Percentiles rank a stretch among this genome's conserved stretches.
These are phyloP conservation scores for Distichodus sexfasciatus DNA, from an alignment of 2,797 vertebrate species.

Conservation along the genomic window DNA sequence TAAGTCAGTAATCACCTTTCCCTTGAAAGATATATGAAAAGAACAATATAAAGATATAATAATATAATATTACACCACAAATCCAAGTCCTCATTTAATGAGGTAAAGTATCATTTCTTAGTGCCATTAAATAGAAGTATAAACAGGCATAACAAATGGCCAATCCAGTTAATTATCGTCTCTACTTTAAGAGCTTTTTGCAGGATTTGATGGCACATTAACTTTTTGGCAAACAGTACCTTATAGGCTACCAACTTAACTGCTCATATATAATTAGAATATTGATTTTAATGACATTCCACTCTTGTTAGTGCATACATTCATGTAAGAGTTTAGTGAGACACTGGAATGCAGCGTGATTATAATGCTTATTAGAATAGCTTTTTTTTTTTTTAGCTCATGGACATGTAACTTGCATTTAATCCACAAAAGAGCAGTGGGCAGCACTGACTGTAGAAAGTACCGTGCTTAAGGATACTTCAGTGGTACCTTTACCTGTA, in stretches of 20 bases:
- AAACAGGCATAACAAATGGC: slow-evolving; percentile 23
- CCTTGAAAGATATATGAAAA: too few relatives aligned
- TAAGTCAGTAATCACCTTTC: too few relatives aligned
- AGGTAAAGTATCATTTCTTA: neutral
- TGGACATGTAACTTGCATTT: slow-evolving; percentile 17
- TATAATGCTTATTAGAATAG: neutral
- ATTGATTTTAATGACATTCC: slow-evolving; percentile 58
- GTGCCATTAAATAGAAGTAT: neutral
- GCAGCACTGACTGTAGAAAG: too few relatives aligned
- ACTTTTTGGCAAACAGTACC: slow-evolving; percentile 48
- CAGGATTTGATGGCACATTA: slow-evolving; percentile 42
- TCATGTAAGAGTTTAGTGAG: slow-evolving; percentile 40
- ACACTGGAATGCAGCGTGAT: slow-evolving; percentile 49
- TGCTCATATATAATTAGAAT: slow-evolving; percentile 53
- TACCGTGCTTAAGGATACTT: too few relatives aligned
- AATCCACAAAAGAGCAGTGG: too few relatives aligned
- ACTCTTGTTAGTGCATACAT: slow-evolving; percentile 58
- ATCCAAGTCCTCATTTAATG: too few relatives aligned
- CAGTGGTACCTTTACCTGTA: too few relatives aligned
- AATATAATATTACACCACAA: too few relatives aligned
- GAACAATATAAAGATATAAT: too few relatives aligned
- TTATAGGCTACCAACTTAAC: slow-evolving; percentile 52
- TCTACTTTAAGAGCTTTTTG: slow-evolving; percentile 30
- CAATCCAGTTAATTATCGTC: slow-evolving; percentile 24
- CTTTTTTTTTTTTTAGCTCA: slow-evolving; percentile 15